These are phyloP conservation scores for Oryzias curvinotus DNA, from an alignment of 2,113 vertebrate species.

Conservation along the genomic window DNA sequence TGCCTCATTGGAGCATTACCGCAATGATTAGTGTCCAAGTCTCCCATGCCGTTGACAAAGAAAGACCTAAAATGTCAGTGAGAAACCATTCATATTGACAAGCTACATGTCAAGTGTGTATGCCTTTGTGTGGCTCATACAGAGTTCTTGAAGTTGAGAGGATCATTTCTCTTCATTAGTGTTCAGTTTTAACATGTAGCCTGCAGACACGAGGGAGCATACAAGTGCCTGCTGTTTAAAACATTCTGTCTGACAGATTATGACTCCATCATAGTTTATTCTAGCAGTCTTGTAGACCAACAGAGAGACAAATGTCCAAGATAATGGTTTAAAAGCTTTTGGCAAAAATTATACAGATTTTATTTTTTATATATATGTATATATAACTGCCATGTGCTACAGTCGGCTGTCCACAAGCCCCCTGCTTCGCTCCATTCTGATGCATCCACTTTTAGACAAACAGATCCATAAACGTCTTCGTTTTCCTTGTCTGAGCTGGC, in stretches of 20 bases:
- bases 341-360: too few species aligned
- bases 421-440: too few species aligned
- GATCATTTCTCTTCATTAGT: slow-evolving; percentile 71
- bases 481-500: too few species aligned
- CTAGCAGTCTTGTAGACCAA: not conserved
- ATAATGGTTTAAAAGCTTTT: not conserved
- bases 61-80: slow-evolving; percentile 41
- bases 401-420: too few species aligned
- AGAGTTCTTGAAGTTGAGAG: slow-evolving; percentile 35
- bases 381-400: too few species aligned
- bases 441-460: too few species aligned
- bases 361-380: too few species aligned
- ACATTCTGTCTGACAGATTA: slow-evolving; percentile 18
- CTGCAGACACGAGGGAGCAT: slow-evolving; percentile 47
- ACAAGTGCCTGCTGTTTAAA: slow-evolving; percentile 33
- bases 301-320: slow-evolving; percentile 6
- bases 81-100: slow-evolving; percentile 42
- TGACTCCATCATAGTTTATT: slow-evolving; percentile 17
- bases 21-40: slow-evolving; percentile 12
- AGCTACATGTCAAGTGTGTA: slow-evolving; percentile 40
- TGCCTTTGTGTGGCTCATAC: slow-evolving; percentile 43
- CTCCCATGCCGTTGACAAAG: slow-evolving; percentile 7
- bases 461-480: too few species aligned
- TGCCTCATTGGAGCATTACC: slow-evolving; percentile 41
- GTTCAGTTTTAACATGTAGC: slow-evolving; percentile 58